phyloP scores from a whole-genome alignment of 2,888 invertebrate genomes.

The Gonocerus acuteangulatus region DNA sequence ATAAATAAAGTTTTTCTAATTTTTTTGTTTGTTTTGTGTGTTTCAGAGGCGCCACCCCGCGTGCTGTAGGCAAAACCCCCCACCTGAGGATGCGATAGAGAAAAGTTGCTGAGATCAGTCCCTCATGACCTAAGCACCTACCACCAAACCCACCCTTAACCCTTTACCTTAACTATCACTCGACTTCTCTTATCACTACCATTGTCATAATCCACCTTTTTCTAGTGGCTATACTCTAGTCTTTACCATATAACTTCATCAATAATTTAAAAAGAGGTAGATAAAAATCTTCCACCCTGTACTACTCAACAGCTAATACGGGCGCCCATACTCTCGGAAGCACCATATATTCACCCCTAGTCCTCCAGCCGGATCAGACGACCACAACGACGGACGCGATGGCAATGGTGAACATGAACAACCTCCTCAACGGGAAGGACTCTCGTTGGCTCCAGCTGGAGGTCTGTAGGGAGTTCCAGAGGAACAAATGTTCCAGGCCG shows the following conservation, averaged over 20 bases:
- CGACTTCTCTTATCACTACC: background rate
- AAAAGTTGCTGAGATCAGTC: background rate
- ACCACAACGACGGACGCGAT: conserved; percentile 41
- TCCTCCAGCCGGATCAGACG: background rate
- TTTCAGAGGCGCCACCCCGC: conserved; percentile 19
- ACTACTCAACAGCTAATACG: background rate
- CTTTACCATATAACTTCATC: no score
- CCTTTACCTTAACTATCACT: conserved; percentile 15
- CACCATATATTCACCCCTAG: background rate
- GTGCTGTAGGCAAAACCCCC: conserved; percentile 14
- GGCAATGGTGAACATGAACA: conserved; percentile 95
- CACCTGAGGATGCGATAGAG: conserved; percentile 19
- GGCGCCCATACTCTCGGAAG: background rate
- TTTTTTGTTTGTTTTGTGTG: conserved; percentile 1
- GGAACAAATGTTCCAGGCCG: conserved; percentile 98
- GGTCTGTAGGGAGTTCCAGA: conserved; percentile 98
- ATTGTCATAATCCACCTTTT: no score
- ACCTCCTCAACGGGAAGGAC: conserved; percentile 95
- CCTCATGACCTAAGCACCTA: conserved; percentile 19
- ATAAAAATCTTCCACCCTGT: background rate
- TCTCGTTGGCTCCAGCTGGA: conserved; percentile 99
- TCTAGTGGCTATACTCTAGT: no score
- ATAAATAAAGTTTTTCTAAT: no score
- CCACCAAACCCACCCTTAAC: conserved; percentile 11
- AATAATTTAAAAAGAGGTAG: no score